phyloP scores from a whole-genome alignment of 2,888 invertebrate genomes.

The Caenorhabditis zanzibari region DNA sequence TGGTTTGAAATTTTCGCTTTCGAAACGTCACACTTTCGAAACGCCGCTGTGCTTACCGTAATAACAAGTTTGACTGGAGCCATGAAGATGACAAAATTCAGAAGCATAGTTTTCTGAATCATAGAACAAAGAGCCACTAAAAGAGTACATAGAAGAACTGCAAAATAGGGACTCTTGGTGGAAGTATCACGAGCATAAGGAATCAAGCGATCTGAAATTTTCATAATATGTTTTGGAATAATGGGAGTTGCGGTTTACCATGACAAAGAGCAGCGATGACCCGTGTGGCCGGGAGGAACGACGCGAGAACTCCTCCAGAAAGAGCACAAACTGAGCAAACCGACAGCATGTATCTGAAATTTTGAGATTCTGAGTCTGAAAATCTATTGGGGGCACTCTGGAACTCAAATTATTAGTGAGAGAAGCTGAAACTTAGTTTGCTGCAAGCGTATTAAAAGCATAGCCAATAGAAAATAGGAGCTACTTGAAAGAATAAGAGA shows the following conservation, averaged over 20 bases:
- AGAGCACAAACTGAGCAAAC: constrained; percentile 74
- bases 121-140: constrained; percentile 57
- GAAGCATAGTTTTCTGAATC: constrained; percentile 52
- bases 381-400: not conserved
- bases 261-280: constrained; percentile 65
- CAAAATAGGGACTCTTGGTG: constrained; percentile 62
- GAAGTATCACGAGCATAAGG: constrained; percentile 68
- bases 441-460: not conserved
- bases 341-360: constrained; percentile 73
- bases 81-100: constrained; percentile 64
- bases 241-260: constrained; percentile 26
- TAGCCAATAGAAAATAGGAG: not conserved
- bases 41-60: constrained; percentile 26
- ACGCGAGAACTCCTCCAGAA: constrained; percentile 69
- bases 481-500: not conserved
- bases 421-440: constrained; percentile 25
- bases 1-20: too few species aligned
- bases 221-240: too few species aligned
- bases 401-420: not conserved
- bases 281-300: constrained; percentile 70
- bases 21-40: too few species aligned
- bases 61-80: constrained; percentile 63
- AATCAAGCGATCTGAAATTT: constrained; percentile 66
- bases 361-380: not conserved
- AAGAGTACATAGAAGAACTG: constrained; percentile 63